A percentile compares a stretch with the other conserved stretches of the same genome.
Evolutionary conservation across 2,888 invertebrate genomes (phyloP).

Genomic region (Dynastes hyllus): DNA sequence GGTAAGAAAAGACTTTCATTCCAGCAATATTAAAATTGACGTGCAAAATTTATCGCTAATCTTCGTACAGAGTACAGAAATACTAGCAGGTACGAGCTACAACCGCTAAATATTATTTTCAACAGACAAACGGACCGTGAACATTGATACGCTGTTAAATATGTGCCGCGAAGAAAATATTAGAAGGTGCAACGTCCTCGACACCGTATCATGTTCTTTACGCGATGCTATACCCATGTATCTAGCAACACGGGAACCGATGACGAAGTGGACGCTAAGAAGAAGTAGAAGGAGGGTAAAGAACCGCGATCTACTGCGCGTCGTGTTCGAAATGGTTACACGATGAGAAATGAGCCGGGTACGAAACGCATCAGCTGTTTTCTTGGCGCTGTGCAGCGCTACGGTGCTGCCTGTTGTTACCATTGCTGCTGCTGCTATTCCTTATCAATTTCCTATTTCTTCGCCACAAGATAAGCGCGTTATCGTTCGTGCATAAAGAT

Average conservation of each 20-base stretch:
- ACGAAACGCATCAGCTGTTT: slow-evolving; percentile 43
- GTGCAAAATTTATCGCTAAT: no score
- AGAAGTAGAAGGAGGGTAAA: slow-evolving; percentile 31
- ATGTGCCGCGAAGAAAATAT: slow-evolving; percentile 44
- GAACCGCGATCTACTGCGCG: slow-evolving; percentile 31
- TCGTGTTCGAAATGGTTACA: slow-evolving; percentile 7
- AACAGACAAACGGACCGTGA: slow-evolving; percentile 36
- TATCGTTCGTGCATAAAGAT: slow-evolving; percentile 21
- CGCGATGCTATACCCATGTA: no score
- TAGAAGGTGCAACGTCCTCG: slow-evolving; percentile 49
- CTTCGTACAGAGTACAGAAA: no score
- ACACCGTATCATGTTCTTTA: slow-evolving; percentile 42
- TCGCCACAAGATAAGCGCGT: background rate
- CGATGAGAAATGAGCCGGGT: slow-evolving; percentile 1
- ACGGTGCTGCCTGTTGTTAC: no score
- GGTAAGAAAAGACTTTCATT: no score
- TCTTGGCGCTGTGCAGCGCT: background rate
- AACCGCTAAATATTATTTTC: slow-evolving; percentile 36
- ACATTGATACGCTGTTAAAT: slow-evolving; percentile 39
- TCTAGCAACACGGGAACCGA: no score
- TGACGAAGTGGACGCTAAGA: background rate
- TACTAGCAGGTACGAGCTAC: background rate
- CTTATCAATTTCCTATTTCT: slow-evolving; percentile 41
- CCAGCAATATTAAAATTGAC: no score
- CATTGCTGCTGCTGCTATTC: background rate